A percentile compares a stretch with the other conserved stretches of the same genome.
phyloP scores from a whole-genome alignment of 2,113 vertebrate genomes.

The Thymallus thymallus region DNA sequence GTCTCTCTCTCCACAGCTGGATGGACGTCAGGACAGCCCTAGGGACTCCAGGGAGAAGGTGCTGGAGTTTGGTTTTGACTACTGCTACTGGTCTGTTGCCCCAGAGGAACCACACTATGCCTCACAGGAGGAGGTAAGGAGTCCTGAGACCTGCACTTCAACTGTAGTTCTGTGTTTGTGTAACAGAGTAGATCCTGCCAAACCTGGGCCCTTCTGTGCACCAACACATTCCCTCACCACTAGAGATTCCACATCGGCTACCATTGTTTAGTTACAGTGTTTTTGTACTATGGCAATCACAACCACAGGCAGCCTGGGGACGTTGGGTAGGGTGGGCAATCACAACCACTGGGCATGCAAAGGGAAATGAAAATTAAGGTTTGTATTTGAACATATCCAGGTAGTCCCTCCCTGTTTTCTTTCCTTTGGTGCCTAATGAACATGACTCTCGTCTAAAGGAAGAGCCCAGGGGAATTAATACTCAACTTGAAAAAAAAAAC shows the following conservation, averaged over 20 bases:
- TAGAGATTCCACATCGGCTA: too few relatives aligned
- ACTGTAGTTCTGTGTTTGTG: neutral
- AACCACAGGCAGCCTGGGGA: neutral
- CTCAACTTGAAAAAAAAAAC: slow-evolving; percentile 21
- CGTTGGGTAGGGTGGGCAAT: too few relatives aligned
- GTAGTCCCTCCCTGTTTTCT: slow-evolving; percentile 15
- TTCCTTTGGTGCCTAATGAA: too few relatives aligned
- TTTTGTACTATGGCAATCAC: neutral
- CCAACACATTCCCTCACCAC: too few relatives aligned
- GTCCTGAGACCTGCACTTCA: neutral
- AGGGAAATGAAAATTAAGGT: too few relatives aligned
- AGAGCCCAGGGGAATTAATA: slow-evolving; percentile 34
- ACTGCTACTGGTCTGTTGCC: slow-evolving; percentile 96
- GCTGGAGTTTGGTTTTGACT: slow-evolving; percentile 92
- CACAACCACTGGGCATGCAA: too few relatives aligned
- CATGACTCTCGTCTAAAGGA: slow-evolving; percentile 6
- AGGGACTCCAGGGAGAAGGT: slow-evolving; percentile 85
- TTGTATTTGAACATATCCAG: neutral
- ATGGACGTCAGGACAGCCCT: slow-evolving; percentile 71
- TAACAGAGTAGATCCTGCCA: neutral
- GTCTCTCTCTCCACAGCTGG: slow-evolving; percentile 71
- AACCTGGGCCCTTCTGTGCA: neutral
- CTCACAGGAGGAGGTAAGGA: slow-evolving; percentile 93
- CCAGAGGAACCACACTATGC: slow-evolving; percentile 84
- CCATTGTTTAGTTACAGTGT: neutral